These are phyloP conservation scores for Halictus quadricinctus DNA, from an alignment of 2,888 invertebrate species.

Conservation along the genomic window DNA sequence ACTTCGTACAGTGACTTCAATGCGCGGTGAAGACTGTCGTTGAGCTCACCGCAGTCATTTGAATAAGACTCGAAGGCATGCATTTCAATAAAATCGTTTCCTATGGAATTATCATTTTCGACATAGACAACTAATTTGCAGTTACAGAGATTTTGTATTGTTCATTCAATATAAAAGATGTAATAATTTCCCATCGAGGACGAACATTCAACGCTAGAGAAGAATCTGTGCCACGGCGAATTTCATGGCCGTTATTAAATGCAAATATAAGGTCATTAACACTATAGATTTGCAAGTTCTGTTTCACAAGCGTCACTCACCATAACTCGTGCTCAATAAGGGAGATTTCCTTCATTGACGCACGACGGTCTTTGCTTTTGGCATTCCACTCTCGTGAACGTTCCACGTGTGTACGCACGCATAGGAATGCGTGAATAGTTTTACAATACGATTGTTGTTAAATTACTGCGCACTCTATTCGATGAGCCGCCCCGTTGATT, in stretches of 20 bases:
- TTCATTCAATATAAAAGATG: no score
- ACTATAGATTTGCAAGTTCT: slow-evolving; percentile 38
- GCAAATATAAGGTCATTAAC: slow-evolving; percentile 50
- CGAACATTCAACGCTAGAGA: not conserved
- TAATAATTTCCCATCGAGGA: not conserved
- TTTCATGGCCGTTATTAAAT: slow-evolving; percentile 8
- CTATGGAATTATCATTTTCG: not conserved
- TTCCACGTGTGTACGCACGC: slow-evolving; percentile 66
- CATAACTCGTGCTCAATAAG: slow-evolving; percentile 47
- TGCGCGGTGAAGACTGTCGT: not conserved
- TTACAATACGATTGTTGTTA: slow-evolving; percentile 74
- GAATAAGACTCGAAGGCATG: not conserved
- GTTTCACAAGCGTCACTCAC: slow-evolving; percentile 34
- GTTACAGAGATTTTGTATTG: no score
- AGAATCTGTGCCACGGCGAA: not conserved
- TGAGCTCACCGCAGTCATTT: not conserved
- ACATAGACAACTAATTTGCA: no score
- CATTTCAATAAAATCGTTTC: not conserved
- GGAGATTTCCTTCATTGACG: slow-evolving; percentile 63
- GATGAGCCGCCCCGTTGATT: slow-evolving; percentile 32
- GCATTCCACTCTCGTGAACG: slow-evolving; percentile 64
- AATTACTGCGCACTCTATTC: slow-evolving; percentile 55
- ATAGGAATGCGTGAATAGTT: slow-evolving; percentile 75
- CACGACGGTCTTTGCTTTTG: slow-evolving; percentile 47
- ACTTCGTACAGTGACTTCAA: not conserved